Base-by-base conservation (phyloP, 2,113 vertebrate species). In the Malurus melanocephalus region DNA sequence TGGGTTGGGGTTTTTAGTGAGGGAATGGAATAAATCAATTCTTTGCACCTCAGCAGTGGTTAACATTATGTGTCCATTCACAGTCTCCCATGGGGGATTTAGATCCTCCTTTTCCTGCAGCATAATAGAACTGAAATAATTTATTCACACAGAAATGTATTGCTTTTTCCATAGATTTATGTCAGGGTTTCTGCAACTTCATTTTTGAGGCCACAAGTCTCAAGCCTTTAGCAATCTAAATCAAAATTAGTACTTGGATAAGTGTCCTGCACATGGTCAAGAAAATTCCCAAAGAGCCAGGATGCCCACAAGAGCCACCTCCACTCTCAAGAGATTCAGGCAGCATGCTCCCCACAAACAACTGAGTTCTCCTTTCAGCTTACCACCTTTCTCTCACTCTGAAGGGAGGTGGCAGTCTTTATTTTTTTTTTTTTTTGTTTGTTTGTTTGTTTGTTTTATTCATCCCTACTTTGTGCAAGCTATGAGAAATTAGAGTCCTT, bases 291-390 rank as follows among this genome's bases (percentile, higher is more conserved):
- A 24, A 67, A 88, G 23, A 71, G 21, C 6, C 27, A 59, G 27
- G 45, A 55, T 43, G 52, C 16, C 22, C 30, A 19, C 6, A 45
- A 67, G 11, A 40, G 30, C 11, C 4, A 11, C 10, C 23, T 55
- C 40, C 24, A 43, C n/a, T 48, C 14, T 48, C 40, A 48, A 14
- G 40, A 52, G 42, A 66, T 65, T 77, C 1, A 3, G 24, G 43
- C 13, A 83, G 18, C 0, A 0, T 8, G 11, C 4, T 33, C 13
- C 23, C 40, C 21, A 18, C 0, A 2, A 26, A 16, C 38, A 68
- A 1, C 16, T 14, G 21, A 51, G 11, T 16, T 67, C 43, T 74
- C 6, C 26, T 66, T 86, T 53, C 38, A 46, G 28, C 13, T 86
- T 30, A 2, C 21, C 78, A 65, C 30, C 23, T 55, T 61, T 20